These are phyloP conservation scores for Gambusia affinis DNA, from an alignment of 2,113 vertebrate genomes.

Conservation along the genomic window DNA sequence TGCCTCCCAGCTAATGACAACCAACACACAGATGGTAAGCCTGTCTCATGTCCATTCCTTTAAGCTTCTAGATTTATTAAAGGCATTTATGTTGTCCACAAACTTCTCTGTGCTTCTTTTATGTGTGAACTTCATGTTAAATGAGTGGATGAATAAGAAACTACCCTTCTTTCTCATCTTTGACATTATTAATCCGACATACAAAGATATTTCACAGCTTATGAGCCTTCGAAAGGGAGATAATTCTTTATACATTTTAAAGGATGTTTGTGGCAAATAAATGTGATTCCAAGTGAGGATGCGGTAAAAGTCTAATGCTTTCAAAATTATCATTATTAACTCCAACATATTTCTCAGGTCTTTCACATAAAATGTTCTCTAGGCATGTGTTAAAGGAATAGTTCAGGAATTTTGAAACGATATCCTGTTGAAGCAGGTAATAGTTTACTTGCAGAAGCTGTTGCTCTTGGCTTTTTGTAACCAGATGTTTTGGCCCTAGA, in stretches of 20 bases:
- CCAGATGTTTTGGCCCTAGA: no score
- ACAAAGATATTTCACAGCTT: no score
- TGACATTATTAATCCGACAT: no score
- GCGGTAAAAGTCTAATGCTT: no score
- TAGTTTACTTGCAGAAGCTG: not conserved
- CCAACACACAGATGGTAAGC: constrained; percentile 99
- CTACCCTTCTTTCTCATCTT: no score
- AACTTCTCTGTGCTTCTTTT: not conserved
- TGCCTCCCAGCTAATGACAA: constrained; percentile 95
- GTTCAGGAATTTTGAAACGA: no score
- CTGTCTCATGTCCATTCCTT: constrained; percentile 48
- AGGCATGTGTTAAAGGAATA: no score
- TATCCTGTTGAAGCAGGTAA: not conserved
- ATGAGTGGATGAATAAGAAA: not conserved
- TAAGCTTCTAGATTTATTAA: constrained; percentile 36
- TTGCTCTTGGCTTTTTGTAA: not conserved
- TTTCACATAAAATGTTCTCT: no score
- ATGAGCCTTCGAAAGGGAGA: not conserved
- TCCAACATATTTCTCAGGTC: no score
- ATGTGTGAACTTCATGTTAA: not conserved
- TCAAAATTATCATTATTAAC: no score
- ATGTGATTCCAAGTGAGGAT: not conserved
- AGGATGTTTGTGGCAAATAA: not conserved
- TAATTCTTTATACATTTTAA: not conserved
- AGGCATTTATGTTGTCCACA: constrained; percentile 35